Percentiles rank a stretch among this genome's conserved stretches.
Conservation (phyloP, 2,113 vertebrate species). For the Emydura subglobosa region DNA sequence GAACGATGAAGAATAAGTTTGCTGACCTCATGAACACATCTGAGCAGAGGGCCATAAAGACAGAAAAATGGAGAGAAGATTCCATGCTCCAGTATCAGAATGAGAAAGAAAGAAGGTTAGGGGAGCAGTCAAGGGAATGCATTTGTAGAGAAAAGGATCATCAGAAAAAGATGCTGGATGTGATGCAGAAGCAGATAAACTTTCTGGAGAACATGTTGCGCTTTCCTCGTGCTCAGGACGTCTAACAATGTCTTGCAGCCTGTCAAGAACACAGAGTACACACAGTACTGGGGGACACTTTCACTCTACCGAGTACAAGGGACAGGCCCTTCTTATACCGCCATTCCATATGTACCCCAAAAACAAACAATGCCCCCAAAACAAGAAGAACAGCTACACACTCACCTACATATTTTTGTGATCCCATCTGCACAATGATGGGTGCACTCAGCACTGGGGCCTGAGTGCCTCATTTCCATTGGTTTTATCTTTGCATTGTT, state of each 20-base stretch:
- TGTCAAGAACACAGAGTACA: background rate
- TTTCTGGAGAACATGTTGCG: background rate
- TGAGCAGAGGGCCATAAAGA: background rate
- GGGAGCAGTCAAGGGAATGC: background rate
- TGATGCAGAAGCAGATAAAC: background rate
- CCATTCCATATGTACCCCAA: background rate
- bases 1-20: background rate
- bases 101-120: background rate
- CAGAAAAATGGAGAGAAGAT: background rate
- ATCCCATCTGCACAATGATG: background rate
- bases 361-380: background rate
- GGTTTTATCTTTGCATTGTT: background rate
- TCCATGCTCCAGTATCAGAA: background rate
- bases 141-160: background rate
- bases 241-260: background rate
- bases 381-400: background rate
- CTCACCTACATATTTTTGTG: background rate
- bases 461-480: background rate
- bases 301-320: background rate
- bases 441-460: too few species aligned
- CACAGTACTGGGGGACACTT: background rate
- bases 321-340: background rate
- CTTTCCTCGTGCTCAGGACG: background rate
- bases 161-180: background rate
- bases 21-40: background rate